phyloP scores from a whole-genome alignment of 1,140 invertebrate genomes.

The Saccostrea glomerata region DNA sequence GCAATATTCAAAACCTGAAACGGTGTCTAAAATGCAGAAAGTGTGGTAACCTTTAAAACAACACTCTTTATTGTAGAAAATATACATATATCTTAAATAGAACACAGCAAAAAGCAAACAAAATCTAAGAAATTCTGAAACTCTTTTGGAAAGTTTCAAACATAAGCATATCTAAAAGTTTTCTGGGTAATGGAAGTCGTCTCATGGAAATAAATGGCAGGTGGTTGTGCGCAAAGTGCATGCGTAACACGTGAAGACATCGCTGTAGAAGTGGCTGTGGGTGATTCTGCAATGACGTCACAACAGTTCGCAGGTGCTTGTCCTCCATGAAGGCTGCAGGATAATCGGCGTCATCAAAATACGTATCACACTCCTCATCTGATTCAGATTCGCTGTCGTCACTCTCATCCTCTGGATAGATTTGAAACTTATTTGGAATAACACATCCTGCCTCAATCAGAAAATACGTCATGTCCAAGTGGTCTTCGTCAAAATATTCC shows the following conservation, averaged over 20 bases:
- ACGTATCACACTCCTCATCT: background rate
- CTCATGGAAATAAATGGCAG: background rate
- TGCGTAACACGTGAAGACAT: conserved; percentile 9
- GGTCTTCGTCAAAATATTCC: conserved; percentile 49
- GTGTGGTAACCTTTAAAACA: too few relatives aligned
- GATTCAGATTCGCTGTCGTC: background rate
- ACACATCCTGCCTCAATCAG: conserved; percentile 41
- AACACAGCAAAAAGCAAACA: background rate
- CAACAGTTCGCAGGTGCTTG: background rate
- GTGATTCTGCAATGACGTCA: background rate
- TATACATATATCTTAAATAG: background rate
- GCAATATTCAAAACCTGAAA: too few relatives aligned
- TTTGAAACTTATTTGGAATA: conserved; percentile 15
- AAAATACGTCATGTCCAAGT: conserved; percentile 44
- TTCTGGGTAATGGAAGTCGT: conserved; percentile 7
- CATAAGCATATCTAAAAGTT: conserved; percentile 27
- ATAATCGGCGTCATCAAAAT: background rate
- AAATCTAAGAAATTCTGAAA: background rate
- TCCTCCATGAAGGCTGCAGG: conserved; percentile 1
- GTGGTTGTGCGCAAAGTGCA: conserved; percentile 6
- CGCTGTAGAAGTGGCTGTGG: background rate
- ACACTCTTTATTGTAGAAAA: background rate
- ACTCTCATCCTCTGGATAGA: background rate
- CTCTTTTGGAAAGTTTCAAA: background rate
- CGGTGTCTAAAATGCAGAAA: too few relatives aligned